Evolutionary conservation across 2,113 vertebrate genomes (phyloP).

Genomic region (Dascyllus trimaculatus): DNA sequence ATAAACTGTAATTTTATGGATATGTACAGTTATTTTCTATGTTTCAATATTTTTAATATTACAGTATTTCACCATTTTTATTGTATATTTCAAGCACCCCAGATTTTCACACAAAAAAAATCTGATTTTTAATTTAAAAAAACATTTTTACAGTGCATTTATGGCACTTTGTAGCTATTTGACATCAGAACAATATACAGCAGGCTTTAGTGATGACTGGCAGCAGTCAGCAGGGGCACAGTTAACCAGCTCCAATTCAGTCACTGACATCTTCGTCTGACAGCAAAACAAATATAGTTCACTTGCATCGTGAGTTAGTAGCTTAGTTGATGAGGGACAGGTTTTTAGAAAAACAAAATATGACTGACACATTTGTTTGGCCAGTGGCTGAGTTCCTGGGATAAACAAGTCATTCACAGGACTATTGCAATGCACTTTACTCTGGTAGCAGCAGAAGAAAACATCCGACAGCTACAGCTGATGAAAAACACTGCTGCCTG

Average conservation of each 20-base stretch:
- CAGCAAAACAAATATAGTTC: not conserved
- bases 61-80: no score
- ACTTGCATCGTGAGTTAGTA: not conserved
- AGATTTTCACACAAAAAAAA: no score
- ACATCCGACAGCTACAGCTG: no score
- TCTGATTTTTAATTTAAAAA: no score
- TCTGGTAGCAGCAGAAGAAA: no score
- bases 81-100: no score
- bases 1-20: no score
- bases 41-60: no score
- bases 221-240: not conserved
- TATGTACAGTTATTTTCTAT: no score
- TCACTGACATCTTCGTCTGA: not conserved
- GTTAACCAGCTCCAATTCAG: not conserved
- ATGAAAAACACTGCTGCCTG: no score
- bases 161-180: not conserved
- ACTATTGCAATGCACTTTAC: no score
- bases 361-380: constrained; percentile 3
- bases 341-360: not conserved
- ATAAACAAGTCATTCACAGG: not conserved
- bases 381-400: not conserved
- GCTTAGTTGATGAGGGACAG: not conserved
- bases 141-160: no score
- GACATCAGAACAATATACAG: not conserved
- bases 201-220: not conserved